Percentiles rank a stretch among this genome's conserved stretches.
Evolutionary conservation across 2,797 vertebrate genomes (phyloP).

Genomic region (Crocodylus rhombifer): DNA sequence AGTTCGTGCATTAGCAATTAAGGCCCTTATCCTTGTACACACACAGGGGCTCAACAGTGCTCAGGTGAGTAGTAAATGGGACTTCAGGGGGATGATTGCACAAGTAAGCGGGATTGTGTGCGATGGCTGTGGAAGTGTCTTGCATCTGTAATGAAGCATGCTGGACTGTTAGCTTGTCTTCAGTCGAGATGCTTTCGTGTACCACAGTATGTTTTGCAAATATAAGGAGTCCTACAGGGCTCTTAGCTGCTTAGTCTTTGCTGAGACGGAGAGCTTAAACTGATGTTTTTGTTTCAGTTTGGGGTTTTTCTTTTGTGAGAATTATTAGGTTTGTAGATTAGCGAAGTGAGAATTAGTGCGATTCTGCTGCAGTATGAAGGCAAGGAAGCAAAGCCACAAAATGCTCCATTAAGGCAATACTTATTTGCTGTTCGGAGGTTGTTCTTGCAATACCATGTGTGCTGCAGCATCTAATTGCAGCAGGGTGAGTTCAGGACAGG

Average conservation of each 20-base stretch:
- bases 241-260: not conserved
- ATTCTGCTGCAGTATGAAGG: slow-evolving; percentile 25
- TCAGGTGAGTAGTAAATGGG: not conserved
- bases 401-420: slow-evolving; percentile 1
- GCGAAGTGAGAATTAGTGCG: slow-evolving; percentile 13
- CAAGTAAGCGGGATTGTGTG: not conserved
- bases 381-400: not conserved
- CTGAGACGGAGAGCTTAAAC: not conserved
- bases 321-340: slow-evolving; percentile 14
- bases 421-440: slow-evolving; percentile 6
- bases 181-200: not conserved
- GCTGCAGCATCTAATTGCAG: not conserved
- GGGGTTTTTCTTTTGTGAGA: not conserved
- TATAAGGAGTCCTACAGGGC: not conserved
- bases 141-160: not conserved
- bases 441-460: not conserved
- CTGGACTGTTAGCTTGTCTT: not conserved
- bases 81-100: not conserved
- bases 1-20: rapidly evolving
- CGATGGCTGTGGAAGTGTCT: not conserved
- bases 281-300: slow-evolving; percentile 1
- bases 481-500: not conserved
- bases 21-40: not conserved
- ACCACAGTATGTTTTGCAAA: not conserved
- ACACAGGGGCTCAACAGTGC: not conserved